Evolutionary conservation across 2,113 vertebrate species (phyloP).

Genomic region (Odocoileus virginianus): DNA sequence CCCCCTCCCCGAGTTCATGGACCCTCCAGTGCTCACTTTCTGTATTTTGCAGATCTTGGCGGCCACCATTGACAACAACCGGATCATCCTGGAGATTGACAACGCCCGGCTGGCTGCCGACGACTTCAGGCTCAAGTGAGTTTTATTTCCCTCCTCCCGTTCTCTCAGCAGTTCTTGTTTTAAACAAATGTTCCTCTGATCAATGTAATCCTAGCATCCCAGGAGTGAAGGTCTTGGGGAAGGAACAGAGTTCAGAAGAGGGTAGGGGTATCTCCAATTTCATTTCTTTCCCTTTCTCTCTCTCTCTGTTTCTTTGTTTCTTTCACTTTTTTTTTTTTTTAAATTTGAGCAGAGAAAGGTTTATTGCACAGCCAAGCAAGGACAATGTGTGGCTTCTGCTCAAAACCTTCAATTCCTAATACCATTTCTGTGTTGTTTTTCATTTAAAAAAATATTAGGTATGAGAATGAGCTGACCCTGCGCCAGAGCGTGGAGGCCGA

Average conservation of each 20-base stretch:
- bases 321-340: background rate
- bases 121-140: conserved; percentile 89
- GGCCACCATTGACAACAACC: conserved; percentile 79
- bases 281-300: background rate
- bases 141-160: background rate
- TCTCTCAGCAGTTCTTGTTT: background rate
- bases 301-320: background rate
- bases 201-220: background rate
- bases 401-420: background rate
- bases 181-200: background rate
- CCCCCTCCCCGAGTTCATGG: background rate
- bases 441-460: conserved; percentile 63
- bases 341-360: background rate
- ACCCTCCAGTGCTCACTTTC: background rate
- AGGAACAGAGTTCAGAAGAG: background rate
- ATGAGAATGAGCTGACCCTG: conserved; percentile 81
- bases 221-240: background rate
- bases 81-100: conserved; percentile 81
- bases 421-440: background rate
- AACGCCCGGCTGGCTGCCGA: conserved; percentile 86
- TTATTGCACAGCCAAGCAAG: background rate
- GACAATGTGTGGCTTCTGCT: background rate
- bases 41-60: conserved; percentile 77
- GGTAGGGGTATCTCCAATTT: background rate
- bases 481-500: conserved; percentile 82